phyloP scores from a whole-genome alignment of 1,140 invertebrate species.

The Plectrocnemia conspersa region DNA sequence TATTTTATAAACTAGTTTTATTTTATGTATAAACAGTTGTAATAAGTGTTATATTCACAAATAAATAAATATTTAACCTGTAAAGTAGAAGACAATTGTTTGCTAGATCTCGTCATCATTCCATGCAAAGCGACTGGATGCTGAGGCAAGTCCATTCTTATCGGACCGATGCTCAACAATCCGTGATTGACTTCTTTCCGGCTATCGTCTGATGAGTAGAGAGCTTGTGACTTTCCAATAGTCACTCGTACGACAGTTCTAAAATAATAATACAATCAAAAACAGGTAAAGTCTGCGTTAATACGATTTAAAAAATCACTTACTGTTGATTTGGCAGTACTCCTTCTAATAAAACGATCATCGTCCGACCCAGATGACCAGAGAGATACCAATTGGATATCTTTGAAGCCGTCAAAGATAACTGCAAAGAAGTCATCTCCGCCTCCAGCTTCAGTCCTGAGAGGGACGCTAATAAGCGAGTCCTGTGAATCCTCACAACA shows the following conservation, averaged over 20 bases:
- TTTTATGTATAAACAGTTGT: not conserved
- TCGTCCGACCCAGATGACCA: conserved; percentile 85
- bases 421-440: conserved; percentile 79
- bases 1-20: not conserved
- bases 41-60: not conserved
- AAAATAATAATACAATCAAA: conserved; percentile 8
- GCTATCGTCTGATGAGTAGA: conserved; percentile 79
- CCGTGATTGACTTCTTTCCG: conserved; percentile 74
- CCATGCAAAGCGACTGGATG: conserved; percentile 94
- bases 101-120: conserved; percentile 93
- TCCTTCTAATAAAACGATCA: conserved; percentile 89
- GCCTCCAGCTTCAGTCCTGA: conserved; percentile 90
- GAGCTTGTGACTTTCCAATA: conserved; percentile 84
- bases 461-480: conserved; percentile 80
- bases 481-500: conserved; percentile 82
- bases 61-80: conserved; percentile 52
- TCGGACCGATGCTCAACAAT: conserved; percentile 79
- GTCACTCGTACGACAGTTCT: conserved; percentile 91
- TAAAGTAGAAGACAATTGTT: conserved; percentile 86
- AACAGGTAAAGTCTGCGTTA: not conserved
- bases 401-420: conserved; percentile 72
- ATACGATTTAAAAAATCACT: conserved; percentile 24
- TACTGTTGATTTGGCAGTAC: conserved; percentile 83
- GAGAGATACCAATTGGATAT: conserved; percentile 85
- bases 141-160: conserved; percentile 92